Conservation (phyloP, 1,140 invertebrate species). For the Ips nitidus region DNA sequence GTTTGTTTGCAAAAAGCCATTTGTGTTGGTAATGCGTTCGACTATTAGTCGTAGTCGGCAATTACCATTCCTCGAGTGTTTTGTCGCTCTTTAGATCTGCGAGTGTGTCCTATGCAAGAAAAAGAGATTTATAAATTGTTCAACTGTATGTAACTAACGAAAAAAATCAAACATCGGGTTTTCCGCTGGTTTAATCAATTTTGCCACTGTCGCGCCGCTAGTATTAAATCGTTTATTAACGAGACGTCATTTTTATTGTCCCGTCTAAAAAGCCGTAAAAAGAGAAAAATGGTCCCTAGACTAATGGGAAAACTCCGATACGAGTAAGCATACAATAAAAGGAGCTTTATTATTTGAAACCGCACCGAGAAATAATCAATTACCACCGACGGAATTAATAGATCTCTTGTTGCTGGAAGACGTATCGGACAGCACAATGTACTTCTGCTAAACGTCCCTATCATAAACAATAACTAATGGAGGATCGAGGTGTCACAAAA, state of each 20-base stretch:
- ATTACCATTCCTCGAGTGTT: not conserved
- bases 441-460: conserved; percentile 27
- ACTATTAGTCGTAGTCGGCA: not conserved
- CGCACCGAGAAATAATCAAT: conserved; percentile 24
- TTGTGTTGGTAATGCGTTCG: not conserved
- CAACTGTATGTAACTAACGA: not conserved
- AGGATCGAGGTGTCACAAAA: not conserved
- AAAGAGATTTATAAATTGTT: not conserved
- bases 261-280: not conserved
- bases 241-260: not conserved
- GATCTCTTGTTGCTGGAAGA: conserved; percentile 21
- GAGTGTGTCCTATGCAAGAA: not conserved
- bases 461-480: conserved; percentile 26
- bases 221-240: not conserved
- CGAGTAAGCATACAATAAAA: conserved; percentile 8
- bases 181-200: conserved; percentile 1
- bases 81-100: not conserved
- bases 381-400: conserved; percentile 24
- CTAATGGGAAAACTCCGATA: conserved; percentile 13
- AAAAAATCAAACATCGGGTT: not conserved
- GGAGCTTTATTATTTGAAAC: conserved; percentile 14
- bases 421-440: conserved; percentile 28
- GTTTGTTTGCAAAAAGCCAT: not conserved
- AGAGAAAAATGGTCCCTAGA: conserved; percentile 3
- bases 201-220: not conserved